Percentiles rank a stretch among this genome's conserved stretches.
phyloP scores from a whole-genome alignment of 2,888 invertebrate genomes.

The Eudasyphora cyanicolor region DNA sequence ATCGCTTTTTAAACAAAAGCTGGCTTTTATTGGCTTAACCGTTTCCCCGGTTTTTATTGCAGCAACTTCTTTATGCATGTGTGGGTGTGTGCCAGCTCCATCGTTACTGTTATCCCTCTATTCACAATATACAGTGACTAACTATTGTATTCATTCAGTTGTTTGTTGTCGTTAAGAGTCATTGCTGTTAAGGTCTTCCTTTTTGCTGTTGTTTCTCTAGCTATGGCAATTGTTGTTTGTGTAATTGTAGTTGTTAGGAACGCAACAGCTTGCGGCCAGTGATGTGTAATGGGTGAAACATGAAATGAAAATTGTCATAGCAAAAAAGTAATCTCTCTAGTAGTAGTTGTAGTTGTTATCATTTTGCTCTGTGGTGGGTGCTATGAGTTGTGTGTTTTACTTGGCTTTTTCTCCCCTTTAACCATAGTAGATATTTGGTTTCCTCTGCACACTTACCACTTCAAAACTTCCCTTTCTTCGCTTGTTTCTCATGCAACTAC shows the following conservation, averaged over 20 bases:
- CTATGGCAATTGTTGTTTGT: no score
- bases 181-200: conserved; percentile 26
- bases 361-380: conserved; percentile 15
- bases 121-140: not conserved
- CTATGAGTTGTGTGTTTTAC: no score
- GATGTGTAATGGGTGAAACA: conserved; percentile 14
- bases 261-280: conserved; percentile 62
- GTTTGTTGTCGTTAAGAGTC: conserved; percentile 41
- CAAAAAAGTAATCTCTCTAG: conserved; percentile 28
- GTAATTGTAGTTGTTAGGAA: conserved; percentile 68
- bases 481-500: not conserved
- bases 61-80: no score
- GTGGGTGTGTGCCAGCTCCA: no score
- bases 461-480: not conserved
- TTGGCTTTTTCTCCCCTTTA: not conserved
- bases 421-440: no score
- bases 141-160: conserved; percentile 58
- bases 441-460: not conserved
- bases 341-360: no score
- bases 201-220: conserved; percentile 66
- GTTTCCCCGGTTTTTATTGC: not conserved
- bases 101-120: not conserved
- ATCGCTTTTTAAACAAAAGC: no score
- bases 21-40: not conserved
- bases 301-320: conserved; percentile 32